phyloP scores from a whole-genome alignment of 2,113 vertebrate species.

The Stercorarius parasiticus region DNA sequence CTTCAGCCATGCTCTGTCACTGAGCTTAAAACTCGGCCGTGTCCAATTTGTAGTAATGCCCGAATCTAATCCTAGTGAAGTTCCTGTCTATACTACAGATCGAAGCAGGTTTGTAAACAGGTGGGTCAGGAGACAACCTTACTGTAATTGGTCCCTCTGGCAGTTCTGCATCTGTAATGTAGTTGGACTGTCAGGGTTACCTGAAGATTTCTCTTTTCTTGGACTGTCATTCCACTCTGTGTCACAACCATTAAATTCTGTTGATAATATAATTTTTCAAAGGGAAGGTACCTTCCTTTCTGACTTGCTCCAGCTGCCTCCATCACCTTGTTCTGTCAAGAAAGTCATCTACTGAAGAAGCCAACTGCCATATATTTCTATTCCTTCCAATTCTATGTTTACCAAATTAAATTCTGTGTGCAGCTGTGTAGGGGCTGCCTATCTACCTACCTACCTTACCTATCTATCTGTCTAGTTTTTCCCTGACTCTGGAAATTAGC shows the following conservation, averaged over 20 bases:
- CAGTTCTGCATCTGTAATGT: neutral
- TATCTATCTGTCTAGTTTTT: neutral
- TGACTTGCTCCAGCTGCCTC: neutral
- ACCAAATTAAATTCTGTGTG: neutral
- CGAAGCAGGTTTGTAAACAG: neutral
- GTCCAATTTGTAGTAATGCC: neutral
- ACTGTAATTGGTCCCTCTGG: neutral
- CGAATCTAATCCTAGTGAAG: neutral
- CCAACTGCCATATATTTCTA: neutral
- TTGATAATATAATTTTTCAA: constrained; percentile 3
- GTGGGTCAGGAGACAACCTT: neutral
- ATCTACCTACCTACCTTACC: neutral
- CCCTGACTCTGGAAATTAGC: neutral
- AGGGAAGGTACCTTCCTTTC: neutral
- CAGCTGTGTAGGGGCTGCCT: neutral
- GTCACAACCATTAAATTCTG: neutral
- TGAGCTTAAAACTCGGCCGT: neutral
- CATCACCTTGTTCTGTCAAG: neutral
- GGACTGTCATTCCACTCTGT: neutral
- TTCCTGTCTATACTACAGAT: neutral
- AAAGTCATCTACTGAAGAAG: neutral
- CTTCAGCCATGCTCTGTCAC: neutral
- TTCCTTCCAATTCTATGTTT: neutral
- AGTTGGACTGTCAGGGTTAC: neutral
- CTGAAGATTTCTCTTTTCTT: neutral